Conservation (phyloP, 2,888 invertebrate genomes). For the Eremobia ochroleuca region DNA sequence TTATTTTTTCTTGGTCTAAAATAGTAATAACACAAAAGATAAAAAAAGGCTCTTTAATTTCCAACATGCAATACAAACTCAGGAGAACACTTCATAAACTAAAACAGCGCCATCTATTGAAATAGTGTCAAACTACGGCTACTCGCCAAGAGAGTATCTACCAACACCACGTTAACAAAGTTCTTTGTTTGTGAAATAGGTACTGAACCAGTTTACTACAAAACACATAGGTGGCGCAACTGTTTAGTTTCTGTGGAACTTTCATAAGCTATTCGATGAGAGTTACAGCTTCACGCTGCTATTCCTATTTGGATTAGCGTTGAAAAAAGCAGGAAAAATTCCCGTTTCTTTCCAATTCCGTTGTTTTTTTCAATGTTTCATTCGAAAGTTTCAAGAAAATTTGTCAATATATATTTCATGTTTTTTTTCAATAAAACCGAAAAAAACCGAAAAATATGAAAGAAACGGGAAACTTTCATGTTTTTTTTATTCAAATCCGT, state of each 20-base stretch:
- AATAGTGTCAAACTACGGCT: not conserved
- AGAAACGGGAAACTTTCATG: too few species aligned
- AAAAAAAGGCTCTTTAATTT: not conserved
- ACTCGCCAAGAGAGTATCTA: not conserved
- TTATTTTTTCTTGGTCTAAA: too few species aligned
- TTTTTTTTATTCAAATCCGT: too few species aligned
- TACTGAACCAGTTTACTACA: not conserved
- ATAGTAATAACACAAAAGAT: not conserved
- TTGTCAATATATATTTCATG: too few species aligned
- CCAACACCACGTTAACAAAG: not conserved
- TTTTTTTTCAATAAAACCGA: too few species aligned
- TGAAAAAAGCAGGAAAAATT: too few species aligned
- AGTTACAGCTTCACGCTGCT: not conserved
- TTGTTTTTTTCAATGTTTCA: too few species aligned
- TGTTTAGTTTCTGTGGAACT: not conserved
- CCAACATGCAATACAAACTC: not conserved
- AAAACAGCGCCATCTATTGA: slow-evolving; percentile 53
- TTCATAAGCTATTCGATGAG: too few species aligned
- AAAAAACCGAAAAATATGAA: too few species aligned
- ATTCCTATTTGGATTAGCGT: not conserved
- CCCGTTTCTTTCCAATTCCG: too few species aligned
- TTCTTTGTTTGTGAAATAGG: not conserved
- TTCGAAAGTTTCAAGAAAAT: too few species aligned
- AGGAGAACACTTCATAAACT: too few species aligned
- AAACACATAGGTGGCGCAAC: slow-evolving; percentile 39